Percentiles rank a stretch among this genome's conserved stretches.
These are phyloP conservation scores for Brachyptera risi DNA, from an alignment of 2,888 invertebrate species.

Conservation along the genomic window DNA sequence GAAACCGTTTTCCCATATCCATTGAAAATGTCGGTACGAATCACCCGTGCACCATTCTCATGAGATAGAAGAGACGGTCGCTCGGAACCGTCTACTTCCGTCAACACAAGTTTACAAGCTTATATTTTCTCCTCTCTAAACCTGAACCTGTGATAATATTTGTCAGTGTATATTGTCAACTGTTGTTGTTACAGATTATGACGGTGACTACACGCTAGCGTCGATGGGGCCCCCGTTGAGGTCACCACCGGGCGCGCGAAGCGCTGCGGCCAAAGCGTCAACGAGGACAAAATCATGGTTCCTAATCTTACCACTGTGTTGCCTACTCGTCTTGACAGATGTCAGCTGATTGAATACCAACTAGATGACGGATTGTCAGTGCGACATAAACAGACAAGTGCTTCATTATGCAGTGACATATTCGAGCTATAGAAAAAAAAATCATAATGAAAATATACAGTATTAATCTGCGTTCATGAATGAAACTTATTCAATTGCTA, in stretches of 20 bases:
- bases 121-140: background rate
- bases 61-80: too few species aligned
- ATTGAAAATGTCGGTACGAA: too few species aligned
- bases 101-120: background rate
- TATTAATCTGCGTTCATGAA: too few species aligned
- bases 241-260: slow-evolving; percentile 45
- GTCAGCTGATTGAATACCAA: slow-evolving; percentile 24
- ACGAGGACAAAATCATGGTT: slow-evolving; percentile 16
- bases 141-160: background rate
- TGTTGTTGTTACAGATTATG: slow-evolving; percentile 42
- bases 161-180: slow-evolving; percentile 21
- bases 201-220: slow-evolving; percentile 45
- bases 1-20: too few species aligned
- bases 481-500: slow-evolving; percentile 12
- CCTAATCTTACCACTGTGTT: background rate
- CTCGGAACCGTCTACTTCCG: background rate
- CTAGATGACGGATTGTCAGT: too few species aligned
- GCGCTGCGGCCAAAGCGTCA: slow-evolving; percentile 36
- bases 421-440: background rate
- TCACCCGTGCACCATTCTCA: too few species aligned
- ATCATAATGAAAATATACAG: too few species aligned
- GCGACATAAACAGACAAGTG: too few species aligned
- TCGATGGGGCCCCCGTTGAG: slow-evolving; percentile 42
- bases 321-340: slow-evolving; percentile 1
- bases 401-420: background rate